Percentiles rank a stretch among this genome's conserved stretches.
Evolutionary conservation across 2,113 vertebrate genomes (phyloP).

Genomic region (Recurvirostra avosetta): DNA sequence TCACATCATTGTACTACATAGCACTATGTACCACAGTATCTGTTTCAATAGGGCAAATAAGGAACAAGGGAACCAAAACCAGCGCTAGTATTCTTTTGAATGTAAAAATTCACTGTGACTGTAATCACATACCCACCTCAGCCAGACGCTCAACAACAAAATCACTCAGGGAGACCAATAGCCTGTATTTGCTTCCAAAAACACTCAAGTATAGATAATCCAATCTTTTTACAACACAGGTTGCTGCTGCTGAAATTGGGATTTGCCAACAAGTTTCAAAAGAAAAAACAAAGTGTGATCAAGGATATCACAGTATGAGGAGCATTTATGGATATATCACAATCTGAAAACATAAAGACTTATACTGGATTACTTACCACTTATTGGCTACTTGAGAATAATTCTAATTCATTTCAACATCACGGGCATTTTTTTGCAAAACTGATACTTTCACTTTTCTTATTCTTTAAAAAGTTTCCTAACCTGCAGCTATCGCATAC

Average conservation of each 20-base stretch:
- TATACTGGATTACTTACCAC: not conserved
- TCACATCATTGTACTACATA: constrained; percentile 10
- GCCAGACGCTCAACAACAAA: not conserved
- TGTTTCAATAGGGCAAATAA: not conserved
- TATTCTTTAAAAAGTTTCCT: not conserved
- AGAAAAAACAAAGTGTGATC: not conserved
- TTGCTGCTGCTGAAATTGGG: not conserved
- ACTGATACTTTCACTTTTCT: not conserved
- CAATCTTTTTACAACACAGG: not conserved
- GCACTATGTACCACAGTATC: not conserved
- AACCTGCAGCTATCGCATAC: not conserved
- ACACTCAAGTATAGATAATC: not conserved
- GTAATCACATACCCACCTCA: not conserved
- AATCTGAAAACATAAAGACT: not conserved
- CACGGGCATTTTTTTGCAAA: not conserved
- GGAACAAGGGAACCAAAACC: not conserved
- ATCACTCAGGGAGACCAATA: not conserved
- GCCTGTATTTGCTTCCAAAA: not conserved
- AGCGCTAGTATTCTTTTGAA: not conserved
- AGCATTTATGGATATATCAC: not conserved
- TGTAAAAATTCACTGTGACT: constrained; percentile 9
- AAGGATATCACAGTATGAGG: not conserved
- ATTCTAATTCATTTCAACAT: not conserved
- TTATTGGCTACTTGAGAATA: not conserved
- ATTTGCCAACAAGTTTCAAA: constrained; percentile 7